Evolutionary conservation across 1,140 invertebrate genomes (phyloP), one percentile per base, ranked within the genome.

Genomic region (Drosophila leontia): DNA sequence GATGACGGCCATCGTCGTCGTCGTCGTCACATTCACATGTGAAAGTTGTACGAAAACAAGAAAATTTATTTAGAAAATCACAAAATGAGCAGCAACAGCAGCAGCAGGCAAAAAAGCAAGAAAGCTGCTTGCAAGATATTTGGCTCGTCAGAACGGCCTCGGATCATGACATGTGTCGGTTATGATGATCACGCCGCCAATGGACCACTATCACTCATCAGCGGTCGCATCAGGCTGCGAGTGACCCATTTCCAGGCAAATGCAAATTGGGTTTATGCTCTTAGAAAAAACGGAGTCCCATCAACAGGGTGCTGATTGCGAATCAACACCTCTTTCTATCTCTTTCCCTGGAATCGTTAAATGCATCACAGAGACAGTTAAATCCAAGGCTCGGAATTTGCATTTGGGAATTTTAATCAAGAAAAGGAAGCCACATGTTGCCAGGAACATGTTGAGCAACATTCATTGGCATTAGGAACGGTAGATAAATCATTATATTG

Each of bases 11-110:
- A 69, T 65, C 61, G 68, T 26, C 19, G 45, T 61, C 19, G 45
- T 61, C 62, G 71, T 60, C 61, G 72, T 69, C 76, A 77, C 83
- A 70, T 77, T 80, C 80, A 82, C 72, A 87, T 88, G 83, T 88
- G 83, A 87, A 87, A 87, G 83, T 88, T 87, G 80, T 75, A 80
- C 77, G 64, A 83, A 87, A 83, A 80, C 68, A 77, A 83, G 84
- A 87, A 83, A 87, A 87, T 63, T 80, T 82, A 82, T 87, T 82
- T 78, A 80, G 64, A 82, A 79, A 86, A 80, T 75, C 60, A 63
- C 65, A 75, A 81, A 78, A 69, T 69, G 68, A 71, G 68, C 78
- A 37, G 32, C 64, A 60, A 39, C 57, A 59, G 58, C 7, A 26
- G 29, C 35, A 63, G 67, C 29, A 67, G 48, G 67, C 29, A 67